A percentile compares a stretch with the other conserved stretches of the same genome.
These are phyloP conservation scores for Hirtodrosophila trivittata DNA, from an alignment of 2,888 invertebrate species.

Conservation along the genomic window DNA sequence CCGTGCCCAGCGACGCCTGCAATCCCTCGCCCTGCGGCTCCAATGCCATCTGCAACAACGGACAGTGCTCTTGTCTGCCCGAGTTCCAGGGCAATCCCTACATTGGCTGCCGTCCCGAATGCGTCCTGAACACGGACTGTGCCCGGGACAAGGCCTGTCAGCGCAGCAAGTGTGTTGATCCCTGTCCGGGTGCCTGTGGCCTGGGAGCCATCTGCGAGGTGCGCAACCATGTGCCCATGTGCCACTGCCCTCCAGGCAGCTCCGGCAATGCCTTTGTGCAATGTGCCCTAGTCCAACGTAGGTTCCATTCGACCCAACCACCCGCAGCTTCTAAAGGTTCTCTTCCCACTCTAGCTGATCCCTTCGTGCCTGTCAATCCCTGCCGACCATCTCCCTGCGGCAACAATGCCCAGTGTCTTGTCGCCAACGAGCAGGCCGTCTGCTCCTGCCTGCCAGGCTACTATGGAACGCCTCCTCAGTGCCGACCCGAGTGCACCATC, in stretches of 20 bases:
- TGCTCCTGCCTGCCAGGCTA: conserved; percentile 89
- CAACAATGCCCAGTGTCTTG: conserved; percentile 89
- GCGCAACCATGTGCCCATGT: conserved; percentile 90
- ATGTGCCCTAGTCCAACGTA: conserved; percentile 85
- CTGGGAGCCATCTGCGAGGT: conserved; percentile 89
- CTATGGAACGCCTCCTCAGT: conserved; percentile 89
- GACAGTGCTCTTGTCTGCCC: conserved; percentile 87
- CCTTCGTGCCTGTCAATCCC: conserved; percentile 82
- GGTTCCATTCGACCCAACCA: conserved; percentile 80
- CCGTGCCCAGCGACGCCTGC: conserved; percentile 85
- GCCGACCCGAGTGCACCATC: conserved; percentile 90
- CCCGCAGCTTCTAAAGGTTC: neutral
- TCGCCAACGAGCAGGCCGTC: conserved; percentile 87
- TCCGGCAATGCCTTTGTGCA: conserved; percentile 89
- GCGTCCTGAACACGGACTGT: conserved; percentile 91
- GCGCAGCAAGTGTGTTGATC: conserved; percentile 90
- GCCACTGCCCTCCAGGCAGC: conserved; percentile 88
- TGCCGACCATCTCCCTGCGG: conserved; percentile 91
- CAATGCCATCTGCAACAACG: conserved; percentile 89
- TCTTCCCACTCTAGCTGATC: conserved; percentile 51
- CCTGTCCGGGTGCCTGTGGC: conserved; percentile 91
- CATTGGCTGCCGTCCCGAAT: conserved; percentile 91
- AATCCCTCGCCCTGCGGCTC: conserved; percentile 91
- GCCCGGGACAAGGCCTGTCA: conserved; percentile 89
- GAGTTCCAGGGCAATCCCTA: conserved; percentile 87